Evolutionary conservation across 1,140 invertebrate species (phyloP).

Genomic region (Battus philenor): DNA sequence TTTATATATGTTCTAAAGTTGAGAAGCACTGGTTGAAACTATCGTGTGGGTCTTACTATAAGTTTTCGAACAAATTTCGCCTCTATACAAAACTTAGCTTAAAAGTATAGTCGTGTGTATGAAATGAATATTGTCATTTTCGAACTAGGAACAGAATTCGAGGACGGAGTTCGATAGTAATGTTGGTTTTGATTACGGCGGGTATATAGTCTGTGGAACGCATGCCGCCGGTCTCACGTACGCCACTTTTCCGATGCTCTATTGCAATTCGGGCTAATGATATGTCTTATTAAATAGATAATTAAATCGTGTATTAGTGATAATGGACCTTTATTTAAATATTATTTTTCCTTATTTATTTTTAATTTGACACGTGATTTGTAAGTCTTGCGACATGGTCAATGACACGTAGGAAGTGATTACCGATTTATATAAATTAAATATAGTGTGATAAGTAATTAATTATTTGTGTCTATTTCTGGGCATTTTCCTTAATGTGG

Average conservation of each 20-base stretch:
- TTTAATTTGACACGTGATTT: constrained; percentile 19
- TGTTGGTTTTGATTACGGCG: constrained; percentile 23
- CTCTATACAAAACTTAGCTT: constrained; percentile 6
- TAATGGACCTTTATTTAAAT: constrained; percentile 25
- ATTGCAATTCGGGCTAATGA: constrained; percentile 43
- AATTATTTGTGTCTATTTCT: too few relatives aligned
- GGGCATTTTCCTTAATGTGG: too few relatives aligned
- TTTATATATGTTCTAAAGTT: too few relatives aligned
- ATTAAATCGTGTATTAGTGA: constrained; percentile 26
- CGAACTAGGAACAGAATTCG: constrained; percentile 21
- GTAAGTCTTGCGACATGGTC: neutral
- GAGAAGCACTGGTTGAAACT: constrained; percentile 4
- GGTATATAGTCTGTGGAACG: constrained; percentile 17
- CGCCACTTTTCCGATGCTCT: constrained; percentile 17
- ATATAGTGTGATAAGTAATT: too few relatives aligned
- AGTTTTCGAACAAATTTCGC: constrained; percentile 15
- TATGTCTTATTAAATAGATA: constrained; percentile 22
- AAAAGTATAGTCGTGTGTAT: constrained; percentile 8
- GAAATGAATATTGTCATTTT: constrained; percentile 20
- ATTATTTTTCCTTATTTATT: constrained; percentile 37
- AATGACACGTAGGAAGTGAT: constrained; percentile 10
- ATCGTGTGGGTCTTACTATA: constrained; percentile 18
- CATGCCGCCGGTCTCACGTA: constrained; percentile 29
- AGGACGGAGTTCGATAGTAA: constrained; percentile 23
- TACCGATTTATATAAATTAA: too few relatives aligned